A percentile compares a stretch with the other conserved stretches of the same genome.
Conservation (phyloP, 1,140 invertebrate species). For the Metaphire vulgaris region DNA sequence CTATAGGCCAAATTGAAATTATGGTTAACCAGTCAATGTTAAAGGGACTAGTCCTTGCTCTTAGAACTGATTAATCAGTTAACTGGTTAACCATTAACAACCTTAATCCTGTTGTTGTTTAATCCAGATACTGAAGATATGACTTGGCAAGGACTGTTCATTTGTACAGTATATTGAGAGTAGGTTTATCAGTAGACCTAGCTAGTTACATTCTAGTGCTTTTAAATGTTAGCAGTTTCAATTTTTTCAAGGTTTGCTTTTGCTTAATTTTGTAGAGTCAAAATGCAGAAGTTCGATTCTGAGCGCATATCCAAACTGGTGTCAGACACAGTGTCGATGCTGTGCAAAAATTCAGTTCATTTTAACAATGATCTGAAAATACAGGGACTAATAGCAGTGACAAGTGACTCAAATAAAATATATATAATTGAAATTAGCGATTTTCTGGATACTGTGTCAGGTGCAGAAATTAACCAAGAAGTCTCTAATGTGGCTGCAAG, state of each 20-base stretch:
- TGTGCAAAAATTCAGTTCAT: not conserved
- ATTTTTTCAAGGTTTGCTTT: not conserved
- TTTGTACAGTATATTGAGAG: too few species aligned
- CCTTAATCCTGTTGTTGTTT: too few species aligned
- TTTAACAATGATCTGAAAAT: not conserved
- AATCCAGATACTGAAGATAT: too few species aligned
- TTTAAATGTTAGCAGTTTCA: not conserved
- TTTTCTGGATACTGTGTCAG: not conserved
- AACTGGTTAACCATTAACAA: too few species aligned
- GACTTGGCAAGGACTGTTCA: too few species aligned
- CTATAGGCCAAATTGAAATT: too few species aligned
- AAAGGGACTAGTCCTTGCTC: too few species aligned
- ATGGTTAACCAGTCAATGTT: too few species aligned
- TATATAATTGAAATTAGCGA: not conserved
- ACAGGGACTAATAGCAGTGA: not conserved
- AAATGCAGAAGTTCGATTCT: not conserved
- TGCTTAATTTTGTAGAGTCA: not conserved
- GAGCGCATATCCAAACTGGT: not conserved
- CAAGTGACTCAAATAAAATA: not conserved
- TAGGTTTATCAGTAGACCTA: too few species aligned
- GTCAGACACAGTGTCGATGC: not conserved
- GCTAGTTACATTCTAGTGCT: too few species aligned
- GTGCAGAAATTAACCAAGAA: not conserved
- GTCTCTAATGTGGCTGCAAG: not conserved
- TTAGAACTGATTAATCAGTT: too few species aligned